A percentile compares a stretch with the other conserved stretches of the same genome.
Evolutionary conservation across 92 coral and sea anemone species (phyloP).

Genomic region (Umimayanthus kanabou): DNA sequence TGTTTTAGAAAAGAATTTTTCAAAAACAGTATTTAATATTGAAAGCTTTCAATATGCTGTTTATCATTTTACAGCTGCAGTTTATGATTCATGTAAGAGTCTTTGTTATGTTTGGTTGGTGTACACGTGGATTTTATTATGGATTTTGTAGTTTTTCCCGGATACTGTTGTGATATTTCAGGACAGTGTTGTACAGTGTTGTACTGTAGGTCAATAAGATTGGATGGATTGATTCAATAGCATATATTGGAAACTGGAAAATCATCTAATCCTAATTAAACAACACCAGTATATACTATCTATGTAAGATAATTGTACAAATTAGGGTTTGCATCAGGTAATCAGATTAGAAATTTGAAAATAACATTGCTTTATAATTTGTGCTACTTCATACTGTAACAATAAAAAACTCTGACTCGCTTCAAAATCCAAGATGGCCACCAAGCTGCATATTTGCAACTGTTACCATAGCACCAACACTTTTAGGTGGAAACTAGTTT

Average conservation of each 20-base stretch:
- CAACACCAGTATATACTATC: constrained; percentile 15
- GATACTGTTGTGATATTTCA: neutral
- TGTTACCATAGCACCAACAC: too few relatives aligned
- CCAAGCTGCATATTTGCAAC: too few relatives aligned
- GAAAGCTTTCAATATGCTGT: constrained; percentile 14
- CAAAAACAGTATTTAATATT: constrained; percentile 5
- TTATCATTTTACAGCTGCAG: constrained; percentile 4
- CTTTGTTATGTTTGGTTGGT: neutral
- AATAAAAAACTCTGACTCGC: neutral
- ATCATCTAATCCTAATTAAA: constrained; percentile 12
- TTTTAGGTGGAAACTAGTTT: too few relatives aligned
- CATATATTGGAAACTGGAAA: constrained; percentile 13
- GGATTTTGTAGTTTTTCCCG: neutral
- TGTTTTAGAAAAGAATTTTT: neutral
- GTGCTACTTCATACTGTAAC: constrained; percentile 12
- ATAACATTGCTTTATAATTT: constrained; percentile 5
- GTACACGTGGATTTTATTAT: neutral
- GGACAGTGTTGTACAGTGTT: constrained; percentile 5
- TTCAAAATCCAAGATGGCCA: neutral
- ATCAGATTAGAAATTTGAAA: constrained; percentile 11
- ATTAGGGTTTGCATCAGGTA: neutral
- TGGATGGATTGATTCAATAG: constrained; percentile 14
- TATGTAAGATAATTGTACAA: constrained; percentile 1
- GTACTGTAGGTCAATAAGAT: neutral
- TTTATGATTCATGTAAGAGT: neutral